Conservation (phyloP, 2,113 vertebrate genomes). For the Solea senegalensis region DNA sequence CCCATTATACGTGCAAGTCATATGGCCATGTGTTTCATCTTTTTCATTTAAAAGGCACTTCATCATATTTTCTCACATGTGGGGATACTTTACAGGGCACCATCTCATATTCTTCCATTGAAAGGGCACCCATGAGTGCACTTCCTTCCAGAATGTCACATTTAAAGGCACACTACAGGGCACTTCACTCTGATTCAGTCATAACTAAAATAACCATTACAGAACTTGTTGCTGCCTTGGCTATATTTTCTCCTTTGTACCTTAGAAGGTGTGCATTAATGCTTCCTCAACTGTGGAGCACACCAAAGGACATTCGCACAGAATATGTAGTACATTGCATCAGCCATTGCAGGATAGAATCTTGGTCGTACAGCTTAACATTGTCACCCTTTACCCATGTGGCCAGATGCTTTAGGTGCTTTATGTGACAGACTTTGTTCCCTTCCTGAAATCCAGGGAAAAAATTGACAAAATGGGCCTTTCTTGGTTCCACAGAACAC, state of each 20-base stretch:
- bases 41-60: conserved; percentile 14
- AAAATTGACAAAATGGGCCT: background rate
- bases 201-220: background rate
- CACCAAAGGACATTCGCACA: background rate
- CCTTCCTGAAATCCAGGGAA: background rate
- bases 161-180: background rate
- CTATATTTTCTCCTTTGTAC: background rate
- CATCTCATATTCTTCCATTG: background rate
- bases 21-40: background rate
- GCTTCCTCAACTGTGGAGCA: background rate
- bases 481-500: conserved; percentile 1
- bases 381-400: background rate
- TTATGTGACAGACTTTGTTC: conserved; percentile 8
- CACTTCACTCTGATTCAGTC: background rate
- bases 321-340: conserved; percentile 13
- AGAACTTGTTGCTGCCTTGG: background rate
- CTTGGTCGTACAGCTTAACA: conserved; percentile 21
- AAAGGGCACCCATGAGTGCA: background rate
- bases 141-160: background rate
- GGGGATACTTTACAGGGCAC: background rate
- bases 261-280: conserved; percentile 9
- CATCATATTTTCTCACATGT: background rate
- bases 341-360: background rate
- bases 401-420: background rate
- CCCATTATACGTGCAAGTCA: background rate